Evolutionary conservation across 2,797 vertebrate species (phyloP).

Genomic region (Anomalospiza imberbis): DNA sequence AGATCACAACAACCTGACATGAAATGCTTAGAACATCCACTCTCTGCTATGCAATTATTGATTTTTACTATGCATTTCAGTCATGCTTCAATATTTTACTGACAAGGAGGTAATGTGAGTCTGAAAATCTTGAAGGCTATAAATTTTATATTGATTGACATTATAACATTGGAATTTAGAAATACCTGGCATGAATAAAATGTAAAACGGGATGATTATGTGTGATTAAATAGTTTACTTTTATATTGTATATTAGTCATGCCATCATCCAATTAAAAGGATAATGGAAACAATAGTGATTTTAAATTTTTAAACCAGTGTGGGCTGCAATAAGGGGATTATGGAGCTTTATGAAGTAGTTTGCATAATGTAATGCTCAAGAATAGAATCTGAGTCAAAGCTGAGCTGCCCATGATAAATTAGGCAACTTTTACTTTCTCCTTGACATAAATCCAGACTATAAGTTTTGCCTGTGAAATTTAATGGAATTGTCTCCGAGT

Average conservation of each 20-base stretch:
- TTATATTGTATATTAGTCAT: constrained; percentile 40
- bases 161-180: constrained; percentile 12
- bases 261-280: constrained; percentile 46
- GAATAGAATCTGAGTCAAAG: constrained; percentile 59
- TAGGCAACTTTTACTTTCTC: constrained; percentile 38
- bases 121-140: not conserved
- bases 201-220: constrained; percentile 25
- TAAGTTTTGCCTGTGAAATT: not conserved
- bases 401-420: constrained; percentile 7
- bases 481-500: not conserved
- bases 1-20: not conserved
- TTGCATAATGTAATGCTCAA: constrained; percentile 33
- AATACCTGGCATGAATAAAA: constrained; percentile 35
- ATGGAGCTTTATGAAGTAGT: constrained; percentile 42
- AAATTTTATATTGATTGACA: constrained; percentile 25
- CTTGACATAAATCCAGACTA: not conserved
- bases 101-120: not conserved
- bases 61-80: not conserved
- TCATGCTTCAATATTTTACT: not conserved
- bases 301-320: constrained; percentile 40
- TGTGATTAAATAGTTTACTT: constrained; percentile 36
- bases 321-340: constrained; percentile 38
- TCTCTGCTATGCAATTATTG: not conserved
- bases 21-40: not conserved
- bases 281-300: constrained; percentile 41